phyloP scores from a whole-genome alignment of 2,797 vertebrate genomes.

The Buceros bicornis region DNA sequence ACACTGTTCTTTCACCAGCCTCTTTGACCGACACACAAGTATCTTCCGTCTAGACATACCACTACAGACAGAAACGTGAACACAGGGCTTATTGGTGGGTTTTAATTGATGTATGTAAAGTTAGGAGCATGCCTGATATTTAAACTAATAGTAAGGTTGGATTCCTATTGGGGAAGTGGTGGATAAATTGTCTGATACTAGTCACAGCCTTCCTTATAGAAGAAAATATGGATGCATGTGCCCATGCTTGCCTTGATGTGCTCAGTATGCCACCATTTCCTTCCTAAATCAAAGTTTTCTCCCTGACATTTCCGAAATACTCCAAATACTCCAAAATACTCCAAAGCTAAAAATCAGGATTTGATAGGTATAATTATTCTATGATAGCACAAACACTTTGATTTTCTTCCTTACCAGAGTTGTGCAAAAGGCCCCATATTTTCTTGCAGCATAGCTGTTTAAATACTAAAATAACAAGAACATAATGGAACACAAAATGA shows the following conservation, averaged over 20 bases:
- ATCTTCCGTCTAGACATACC: neutral
- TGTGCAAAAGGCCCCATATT: neutral
- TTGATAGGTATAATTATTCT: neutral
- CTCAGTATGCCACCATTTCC: neutral
- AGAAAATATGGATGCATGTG: neutral
- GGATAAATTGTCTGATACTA: neutral
- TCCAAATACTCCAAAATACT: neutral
- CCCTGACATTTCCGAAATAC: neutral
- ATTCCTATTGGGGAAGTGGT: neutral
- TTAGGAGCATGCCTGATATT: neutral
- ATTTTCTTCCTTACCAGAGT: neutral
- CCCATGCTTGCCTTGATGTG: neutral
- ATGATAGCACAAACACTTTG: neutral
- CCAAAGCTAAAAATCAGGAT: neutral
- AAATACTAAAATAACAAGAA: slow-evolving; percentile 25
- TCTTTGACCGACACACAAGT: neutral
- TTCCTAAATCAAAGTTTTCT: neutral
- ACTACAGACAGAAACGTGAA: neutral
- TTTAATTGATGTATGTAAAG: neutral
- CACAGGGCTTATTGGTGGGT: neutral
- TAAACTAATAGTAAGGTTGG: neutral
- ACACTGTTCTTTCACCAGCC: neutral
- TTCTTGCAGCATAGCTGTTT: neutral
- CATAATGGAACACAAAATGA: slow-evolving; percentile 7
- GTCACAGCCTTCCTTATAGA: neutral